Evolutionary conservation across 2,113 vertebrate species (phyloP).

Genomic region (Mungos mungo): DNA sequence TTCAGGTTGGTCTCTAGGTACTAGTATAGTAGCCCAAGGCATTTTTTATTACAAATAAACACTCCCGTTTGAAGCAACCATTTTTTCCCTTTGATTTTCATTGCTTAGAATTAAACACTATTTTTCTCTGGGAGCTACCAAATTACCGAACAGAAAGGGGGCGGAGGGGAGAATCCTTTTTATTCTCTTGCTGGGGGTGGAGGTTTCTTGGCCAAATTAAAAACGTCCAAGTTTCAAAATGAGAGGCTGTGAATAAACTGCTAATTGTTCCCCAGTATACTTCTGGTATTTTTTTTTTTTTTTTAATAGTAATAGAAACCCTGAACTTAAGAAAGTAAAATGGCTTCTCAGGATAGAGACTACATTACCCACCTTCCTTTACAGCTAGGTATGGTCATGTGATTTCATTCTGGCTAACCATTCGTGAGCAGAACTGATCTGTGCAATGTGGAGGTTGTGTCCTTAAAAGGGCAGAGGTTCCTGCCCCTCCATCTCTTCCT

Average conservation of each 20-base stretch:
- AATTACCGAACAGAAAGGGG: conserved; percentile 37
- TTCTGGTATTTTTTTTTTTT: not conserved
- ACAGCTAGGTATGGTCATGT: not conserved
- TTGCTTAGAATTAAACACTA: conserved; percentile 41
- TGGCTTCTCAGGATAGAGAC: conserved; percentile 29
- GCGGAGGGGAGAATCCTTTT: not conserved
- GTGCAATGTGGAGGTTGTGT: not conserved
- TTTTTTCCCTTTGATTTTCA: conserved; percentile 2
- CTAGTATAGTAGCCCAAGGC: not conserved
- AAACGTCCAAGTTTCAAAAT: conserved; percentile 17
- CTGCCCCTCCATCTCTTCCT: not conserved
- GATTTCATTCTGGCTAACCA: not conserved
- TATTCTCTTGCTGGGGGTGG: not conserved
- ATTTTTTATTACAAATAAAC: conserved; percentile 46
- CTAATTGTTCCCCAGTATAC: not conserved
- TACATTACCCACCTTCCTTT: conserved; percentile 24
- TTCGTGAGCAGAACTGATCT: not conserved
- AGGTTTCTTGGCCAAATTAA: conserved; percentile 1
- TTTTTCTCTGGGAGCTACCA: conserved; percentile 18
- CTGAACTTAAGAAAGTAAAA: conserved; percentile 40
- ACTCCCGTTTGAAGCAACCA: not conserved
- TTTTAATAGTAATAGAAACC: not conserved
- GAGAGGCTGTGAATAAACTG: not conserved
- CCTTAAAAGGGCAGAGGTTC: not conserved
- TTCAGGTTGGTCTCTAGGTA: conserved; percentile 1